Evolutionary conservation across 2,888 invertebrate genomes (phyloP).

Genomic region (Zhuqinia jingwanae): DNA sequence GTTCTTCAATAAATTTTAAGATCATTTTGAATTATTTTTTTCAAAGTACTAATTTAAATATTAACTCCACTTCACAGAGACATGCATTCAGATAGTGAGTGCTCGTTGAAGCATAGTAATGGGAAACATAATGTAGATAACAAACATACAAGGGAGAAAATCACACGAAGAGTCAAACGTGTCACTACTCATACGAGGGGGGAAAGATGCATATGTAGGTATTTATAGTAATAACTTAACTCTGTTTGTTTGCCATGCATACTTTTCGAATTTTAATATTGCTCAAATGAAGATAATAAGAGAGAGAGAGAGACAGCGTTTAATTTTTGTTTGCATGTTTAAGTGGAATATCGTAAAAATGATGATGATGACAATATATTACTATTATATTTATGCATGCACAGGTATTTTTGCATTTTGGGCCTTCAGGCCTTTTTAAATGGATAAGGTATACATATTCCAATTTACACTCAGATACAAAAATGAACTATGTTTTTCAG

Average conservation of each 20-base stretch:
- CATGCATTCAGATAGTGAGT: neutral
- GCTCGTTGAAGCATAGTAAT: neutral
- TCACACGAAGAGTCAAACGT: too few relatives aligned
- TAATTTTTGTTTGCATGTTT: too few relatives aligned
- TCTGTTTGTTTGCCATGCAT: neutral
- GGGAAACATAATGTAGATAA: too few relatives aligned
- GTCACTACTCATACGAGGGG: neutral
- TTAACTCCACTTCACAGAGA: neutral
- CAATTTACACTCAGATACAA: constrained; percentile 34
- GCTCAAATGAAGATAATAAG: constrained; percentile 7
- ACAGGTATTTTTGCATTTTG: neutral
- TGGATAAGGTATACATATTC: neutral
- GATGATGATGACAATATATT: too few relatives aligned
- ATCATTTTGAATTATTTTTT: too few relatives aligned
- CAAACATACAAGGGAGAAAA: too few relatives aligned
- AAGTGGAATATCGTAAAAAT: too few relatives aligned
- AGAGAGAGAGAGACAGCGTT: constrained; percentile 7
- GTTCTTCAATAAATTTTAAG: constrained; percentile 27
- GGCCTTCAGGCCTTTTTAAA: too few relatives aligned
- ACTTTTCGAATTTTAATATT: neutral
- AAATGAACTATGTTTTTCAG: neutral
- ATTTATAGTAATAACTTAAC: neutral
- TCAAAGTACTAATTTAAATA: constrained; percentile 37
- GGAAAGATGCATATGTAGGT: too few relatives aligned
- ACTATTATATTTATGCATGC: neutral